These are phyloP conservation scores for Prorops nasuta DNA, from an alignment of 1,140 invertebrate genomes.

Conservation along the genomic window DNA sequence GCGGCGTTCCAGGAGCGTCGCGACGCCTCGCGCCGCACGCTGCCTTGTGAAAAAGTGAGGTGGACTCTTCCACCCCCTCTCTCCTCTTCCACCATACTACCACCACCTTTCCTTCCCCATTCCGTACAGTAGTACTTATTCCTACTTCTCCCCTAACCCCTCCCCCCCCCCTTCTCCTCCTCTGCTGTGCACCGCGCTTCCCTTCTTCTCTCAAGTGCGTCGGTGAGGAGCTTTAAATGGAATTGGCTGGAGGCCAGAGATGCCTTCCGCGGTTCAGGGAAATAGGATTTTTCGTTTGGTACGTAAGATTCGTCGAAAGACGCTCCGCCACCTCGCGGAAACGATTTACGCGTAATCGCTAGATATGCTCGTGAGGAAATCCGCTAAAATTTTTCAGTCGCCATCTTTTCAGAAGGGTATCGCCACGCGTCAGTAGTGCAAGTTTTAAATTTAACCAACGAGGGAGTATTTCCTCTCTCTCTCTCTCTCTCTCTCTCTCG, in stretches of 20 bases:
- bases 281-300: conserved; percentile 33
- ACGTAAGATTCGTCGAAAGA: conserved; percentile 20
- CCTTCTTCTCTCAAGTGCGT: background rate
- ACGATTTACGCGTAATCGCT: background rate
- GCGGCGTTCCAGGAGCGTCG: conserved; percentile 21
- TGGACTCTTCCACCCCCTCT: conserved; percentile 3
- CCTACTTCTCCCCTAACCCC: conserved; percentile 10
- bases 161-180: background rate
- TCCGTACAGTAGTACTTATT: conserved; percentile 9
- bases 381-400: too few relatives aligned
- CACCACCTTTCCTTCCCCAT: background rate
- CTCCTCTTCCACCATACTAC: background rate
- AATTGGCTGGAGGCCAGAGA: conserved; percentile 25
- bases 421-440: too few relatives aligned
- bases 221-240: conserved; percentile 22
- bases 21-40: conserved; percentile 9
- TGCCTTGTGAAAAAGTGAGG: conserved; percentile 11
- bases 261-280: conserved; percentile 18
- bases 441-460: too few relatives aligned
- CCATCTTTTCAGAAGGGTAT: too few relatives aligned
- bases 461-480: too few relatives aligned
- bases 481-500: too few relatives aligned
- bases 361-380: too few relatives aligned
- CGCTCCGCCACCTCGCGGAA: background rate
- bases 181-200: background rate